Conservation (phyloP, 2,888 invertebrate genomes). For the Didymodactylos carnosus region DNA sequence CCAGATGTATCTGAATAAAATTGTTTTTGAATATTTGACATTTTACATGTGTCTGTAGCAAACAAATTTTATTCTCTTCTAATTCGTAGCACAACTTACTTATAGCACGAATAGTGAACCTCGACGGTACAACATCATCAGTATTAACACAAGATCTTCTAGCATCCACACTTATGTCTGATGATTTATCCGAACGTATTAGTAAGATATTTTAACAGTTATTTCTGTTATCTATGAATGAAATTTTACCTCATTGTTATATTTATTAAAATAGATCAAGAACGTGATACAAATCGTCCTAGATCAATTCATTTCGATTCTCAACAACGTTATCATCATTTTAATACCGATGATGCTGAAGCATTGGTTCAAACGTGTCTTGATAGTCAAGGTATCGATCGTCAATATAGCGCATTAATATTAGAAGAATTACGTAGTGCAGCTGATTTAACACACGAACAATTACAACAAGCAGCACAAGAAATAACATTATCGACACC, state of each 20-base stretch:
- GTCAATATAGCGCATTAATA: conserved; percentile 6
- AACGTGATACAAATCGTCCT: no score
- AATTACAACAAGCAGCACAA: conserved; percentile 8
- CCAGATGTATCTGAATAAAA: no score
- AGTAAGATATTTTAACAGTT: no score
- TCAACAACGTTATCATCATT: no score
- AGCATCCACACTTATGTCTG: background rate
- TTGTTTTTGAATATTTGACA: no score
- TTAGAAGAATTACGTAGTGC: conserved; percentile 10
- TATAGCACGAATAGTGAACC: background rate
- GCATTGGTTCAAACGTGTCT: conserved; percentile 6
- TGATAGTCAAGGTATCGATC: conserved; percentile 10
- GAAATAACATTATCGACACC: background rate
- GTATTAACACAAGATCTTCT: background rate
- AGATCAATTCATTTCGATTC: no score
- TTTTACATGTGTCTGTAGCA: no score
- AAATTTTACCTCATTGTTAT: no score
- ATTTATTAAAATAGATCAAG: no score
- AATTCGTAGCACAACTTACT: background rate
- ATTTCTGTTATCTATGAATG: no score
- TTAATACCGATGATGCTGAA: background rate
- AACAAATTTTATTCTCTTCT: background rate
- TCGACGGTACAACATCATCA: background rate
- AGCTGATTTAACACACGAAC: conserved; percentile 7
- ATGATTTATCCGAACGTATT: no score